Conservation (phyloP, 2,113 vertebrate species). For the Raphicerus campestris region DNA sequence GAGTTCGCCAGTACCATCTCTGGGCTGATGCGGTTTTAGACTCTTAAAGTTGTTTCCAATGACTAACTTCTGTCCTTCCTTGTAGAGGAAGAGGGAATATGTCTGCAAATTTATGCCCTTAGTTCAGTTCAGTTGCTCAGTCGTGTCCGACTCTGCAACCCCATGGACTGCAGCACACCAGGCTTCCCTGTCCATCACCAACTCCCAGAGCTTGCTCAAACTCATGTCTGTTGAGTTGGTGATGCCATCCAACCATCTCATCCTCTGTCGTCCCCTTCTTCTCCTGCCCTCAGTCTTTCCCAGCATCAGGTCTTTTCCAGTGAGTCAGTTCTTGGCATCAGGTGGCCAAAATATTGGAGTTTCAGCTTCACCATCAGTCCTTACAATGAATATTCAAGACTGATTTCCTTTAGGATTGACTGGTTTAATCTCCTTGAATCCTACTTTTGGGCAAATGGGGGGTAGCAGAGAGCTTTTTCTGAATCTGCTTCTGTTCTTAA, state of each 20-base stretch:
- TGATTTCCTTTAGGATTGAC: not conserved
- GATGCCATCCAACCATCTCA: not conserved
- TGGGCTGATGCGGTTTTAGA: not conserved
- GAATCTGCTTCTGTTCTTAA: not conserved
- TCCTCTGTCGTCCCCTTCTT: not conserved
- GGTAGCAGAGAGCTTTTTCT: not conserved
- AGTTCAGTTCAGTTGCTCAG: not conserved
- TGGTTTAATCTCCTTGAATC: not conserved
- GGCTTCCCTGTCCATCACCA: not conserved
- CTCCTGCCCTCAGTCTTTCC: not conserved
- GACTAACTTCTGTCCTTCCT: not conserved
- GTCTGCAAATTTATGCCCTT: not conserved
- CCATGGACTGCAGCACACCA: not conserved
- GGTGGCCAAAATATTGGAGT: not conserved
- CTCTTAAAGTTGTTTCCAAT: not conserved
- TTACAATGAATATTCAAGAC: not conserved
- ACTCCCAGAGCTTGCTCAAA: not conserved
- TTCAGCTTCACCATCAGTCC: not conserved
- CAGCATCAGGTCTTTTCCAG: not conserved
- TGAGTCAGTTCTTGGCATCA: not conserved
- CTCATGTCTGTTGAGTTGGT: not conserved
- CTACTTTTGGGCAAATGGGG: not conserved
- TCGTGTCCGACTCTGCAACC: rapidly evolving
- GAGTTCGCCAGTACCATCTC: no score
- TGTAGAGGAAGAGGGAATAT: not conserved